Conservation (phyloP, 1,140 invertebrate species). For the Dreissena rostriformis region DNA sequence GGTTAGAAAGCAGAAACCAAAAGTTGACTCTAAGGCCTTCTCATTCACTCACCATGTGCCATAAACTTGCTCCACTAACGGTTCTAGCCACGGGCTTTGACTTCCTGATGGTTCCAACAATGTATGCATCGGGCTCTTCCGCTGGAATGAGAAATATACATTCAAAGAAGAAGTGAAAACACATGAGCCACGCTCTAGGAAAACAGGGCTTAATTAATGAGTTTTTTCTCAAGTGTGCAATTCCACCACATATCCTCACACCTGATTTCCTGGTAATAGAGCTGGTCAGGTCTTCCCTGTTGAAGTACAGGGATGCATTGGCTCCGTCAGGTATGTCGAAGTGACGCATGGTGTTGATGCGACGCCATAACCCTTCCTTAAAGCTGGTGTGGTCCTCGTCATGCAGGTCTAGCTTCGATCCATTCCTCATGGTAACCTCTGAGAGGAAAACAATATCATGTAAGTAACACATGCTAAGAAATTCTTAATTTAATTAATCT, state of each 20-base stretch:
- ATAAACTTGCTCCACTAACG: slow-evolving; percentile 50
- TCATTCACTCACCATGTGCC: slow-evolving; percentile 47
- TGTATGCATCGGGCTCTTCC: slow-evolving; percentile 21
- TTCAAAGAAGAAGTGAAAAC: no score
- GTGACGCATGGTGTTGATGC: slow-evolving; percentile 47
- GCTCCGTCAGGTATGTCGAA: slow-evolving; percentile 19
- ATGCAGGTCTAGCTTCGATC: neutral
- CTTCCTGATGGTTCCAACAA: slow-evolving; percentile 38
- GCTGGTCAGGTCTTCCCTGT: slow-evolving; percentile 5
- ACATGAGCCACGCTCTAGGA: no score
- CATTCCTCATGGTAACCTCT: slow-evolving; percentile 28
- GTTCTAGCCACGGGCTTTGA: slow-evolving; percentile 35
- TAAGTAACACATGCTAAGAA: no score
- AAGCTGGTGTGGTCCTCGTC: slow-evolving; percentile 44
- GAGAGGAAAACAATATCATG: neutral
- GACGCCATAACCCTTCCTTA: slow-evolving; percentile 47
- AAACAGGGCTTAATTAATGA: no score
- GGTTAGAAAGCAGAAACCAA: no score
- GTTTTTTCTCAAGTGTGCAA: no score
- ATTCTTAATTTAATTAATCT: no score
- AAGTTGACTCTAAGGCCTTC: no score
- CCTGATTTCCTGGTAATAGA: neutral
- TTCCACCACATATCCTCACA: neutral
- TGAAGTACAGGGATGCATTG: slow-evolving; percentile 2
- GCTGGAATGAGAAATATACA: neutral